A percentile compares a stretch with the other conserved stretches of the same genome.
phyloP scores from a whole-genome alignment of 1,140 invertebrate species.

The Hetaerina americana region DNA sequence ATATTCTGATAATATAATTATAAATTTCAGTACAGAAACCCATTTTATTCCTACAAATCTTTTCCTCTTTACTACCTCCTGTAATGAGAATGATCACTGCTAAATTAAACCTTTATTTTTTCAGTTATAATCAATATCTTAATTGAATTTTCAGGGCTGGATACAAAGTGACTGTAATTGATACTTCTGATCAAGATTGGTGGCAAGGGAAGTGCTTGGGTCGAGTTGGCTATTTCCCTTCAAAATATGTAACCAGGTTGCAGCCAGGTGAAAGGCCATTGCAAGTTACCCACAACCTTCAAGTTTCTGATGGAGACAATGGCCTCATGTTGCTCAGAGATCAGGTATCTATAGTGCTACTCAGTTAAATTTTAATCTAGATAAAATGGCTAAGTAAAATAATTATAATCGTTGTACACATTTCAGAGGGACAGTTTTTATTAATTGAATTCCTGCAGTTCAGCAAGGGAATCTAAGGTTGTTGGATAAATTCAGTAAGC shows the following conservation, averaged over 20 bases:
- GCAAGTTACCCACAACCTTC: slow-evolving; percentile 62
- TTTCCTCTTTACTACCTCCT: no score
- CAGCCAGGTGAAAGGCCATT: slow-evolving; percentile 78
- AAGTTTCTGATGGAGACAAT: slow-evolving; percentile 45
- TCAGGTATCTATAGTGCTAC: slow-evolving; percentile 35
- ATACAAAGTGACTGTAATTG: slow-evolving; percentile 87
- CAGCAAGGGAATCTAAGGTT: no score
- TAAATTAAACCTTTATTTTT: neutral
- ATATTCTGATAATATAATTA: no score
- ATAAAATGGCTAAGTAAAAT: no score
- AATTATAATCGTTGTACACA: no score
- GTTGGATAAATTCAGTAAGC: no score
- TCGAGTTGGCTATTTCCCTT: slow-evolving; percentile 84
- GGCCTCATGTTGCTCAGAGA: slow-evolving; percentile 48
- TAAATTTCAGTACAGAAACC: no score
- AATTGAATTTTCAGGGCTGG: slow-evolving; percentile 56
- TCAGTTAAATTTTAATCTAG: no score
- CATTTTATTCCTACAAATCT: no score
- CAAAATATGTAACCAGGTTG: slow-evolving; percentile 82
- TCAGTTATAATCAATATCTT: neutral
- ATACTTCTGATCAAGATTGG: slow-evolving; percentile 90
- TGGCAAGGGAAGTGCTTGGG: slow-evolving; percentile 93
- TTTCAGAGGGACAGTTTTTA: no score
- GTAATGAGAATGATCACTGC: no score
- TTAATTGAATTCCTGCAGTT: no score